These are phyloP conservation scores for Orcinus orca DNA, from an alignment of 2,113 vertebrate genomes.

Conservation along the genomic window DNA sequence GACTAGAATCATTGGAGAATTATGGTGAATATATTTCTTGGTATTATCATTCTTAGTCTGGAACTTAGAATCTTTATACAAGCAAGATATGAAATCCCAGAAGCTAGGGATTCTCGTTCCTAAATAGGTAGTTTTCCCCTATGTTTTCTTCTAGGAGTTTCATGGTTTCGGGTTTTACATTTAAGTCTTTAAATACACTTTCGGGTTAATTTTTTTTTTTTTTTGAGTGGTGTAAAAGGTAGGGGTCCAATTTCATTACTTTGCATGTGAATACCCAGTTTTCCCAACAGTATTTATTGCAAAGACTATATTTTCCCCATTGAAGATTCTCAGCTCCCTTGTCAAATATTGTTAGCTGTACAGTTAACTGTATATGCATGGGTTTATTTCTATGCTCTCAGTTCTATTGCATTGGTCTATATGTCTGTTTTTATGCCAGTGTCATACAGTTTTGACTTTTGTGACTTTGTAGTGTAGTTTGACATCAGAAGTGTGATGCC, in stretches of 20 bases:
- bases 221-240: too few species aligned
- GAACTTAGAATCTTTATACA: not conserved
- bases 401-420: not conserved
- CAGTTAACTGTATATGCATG: not conserved
- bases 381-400: not conserved
- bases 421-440: not conserved
- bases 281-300: too few species aligned
- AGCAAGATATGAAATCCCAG: not conserved
- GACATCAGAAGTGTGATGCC: not conserved
- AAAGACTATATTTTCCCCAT: not conserved
- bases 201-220: too few species aligned
- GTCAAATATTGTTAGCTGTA: not conserved
- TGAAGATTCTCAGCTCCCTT: not conserved
- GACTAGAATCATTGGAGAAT: not conserved
- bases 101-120: not conserved
- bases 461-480: not conserved
- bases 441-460: not conserved
- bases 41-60: not conserved
- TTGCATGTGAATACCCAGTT: too few species aligned
- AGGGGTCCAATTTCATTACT: too few species aligned
- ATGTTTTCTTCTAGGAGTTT: not conserved
- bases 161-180: not conserved
- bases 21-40: not conserved
- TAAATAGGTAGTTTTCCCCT: not conserved
- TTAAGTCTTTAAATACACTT: not conserved